Conservation (phyloP, 2,888 invertebrate species). For the Himalopsyche kuldschensis region DNA sequence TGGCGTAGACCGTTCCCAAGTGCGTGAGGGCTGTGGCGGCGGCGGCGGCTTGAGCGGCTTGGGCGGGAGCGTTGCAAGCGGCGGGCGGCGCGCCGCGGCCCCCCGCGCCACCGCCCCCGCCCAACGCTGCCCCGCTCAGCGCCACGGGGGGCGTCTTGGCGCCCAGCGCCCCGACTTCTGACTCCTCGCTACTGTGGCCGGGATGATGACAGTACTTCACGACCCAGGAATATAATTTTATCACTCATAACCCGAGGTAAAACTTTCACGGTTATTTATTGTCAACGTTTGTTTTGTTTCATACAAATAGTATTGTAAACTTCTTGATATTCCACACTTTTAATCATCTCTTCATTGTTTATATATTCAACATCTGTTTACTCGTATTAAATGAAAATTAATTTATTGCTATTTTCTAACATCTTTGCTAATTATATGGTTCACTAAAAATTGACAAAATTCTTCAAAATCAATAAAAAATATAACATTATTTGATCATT, state of each 20-base stretch:
- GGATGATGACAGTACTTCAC: not conserved
- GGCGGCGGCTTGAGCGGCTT: conserved; percentile 49
- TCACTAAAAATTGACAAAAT: too few species aligned
- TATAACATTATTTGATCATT: too few species aligned
- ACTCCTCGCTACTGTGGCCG: not conserved
- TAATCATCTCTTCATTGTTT: not conserved
- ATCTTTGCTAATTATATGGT: too few species aligned
- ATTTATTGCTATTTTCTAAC: too few species aligned
- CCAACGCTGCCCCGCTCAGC: conserved; percentile 22
- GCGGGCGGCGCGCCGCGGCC: conserved; percentile 52
- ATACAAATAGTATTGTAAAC: not conserved
- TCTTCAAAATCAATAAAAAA: too few species aligned
- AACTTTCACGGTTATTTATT: not conserved
- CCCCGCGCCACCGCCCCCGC: conserved; percentile 58
- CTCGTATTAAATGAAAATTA: too few species aligned
- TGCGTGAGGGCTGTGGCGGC: conserved; percentile 72
- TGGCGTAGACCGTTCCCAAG: conserved; percentile 95
- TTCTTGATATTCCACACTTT: not conserved
- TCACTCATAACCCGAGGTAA: not conserved
- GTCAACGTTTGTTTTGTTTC: not conserved
- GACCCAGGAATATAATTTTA: not conserved
- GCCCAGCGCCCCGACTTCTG: conserved; percentile 15
- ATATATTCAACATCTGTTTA: too few species aligned
- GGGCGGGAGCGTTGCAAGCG: conserved; percentile 51
- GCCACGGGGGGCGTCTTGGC: conserved; percentile 11